These are phyloP conservation scores for Microcebus lehilahytsara DNA, from an alignment of 2,113 vertebrate species.

Conservation along the genomic window DNA sequence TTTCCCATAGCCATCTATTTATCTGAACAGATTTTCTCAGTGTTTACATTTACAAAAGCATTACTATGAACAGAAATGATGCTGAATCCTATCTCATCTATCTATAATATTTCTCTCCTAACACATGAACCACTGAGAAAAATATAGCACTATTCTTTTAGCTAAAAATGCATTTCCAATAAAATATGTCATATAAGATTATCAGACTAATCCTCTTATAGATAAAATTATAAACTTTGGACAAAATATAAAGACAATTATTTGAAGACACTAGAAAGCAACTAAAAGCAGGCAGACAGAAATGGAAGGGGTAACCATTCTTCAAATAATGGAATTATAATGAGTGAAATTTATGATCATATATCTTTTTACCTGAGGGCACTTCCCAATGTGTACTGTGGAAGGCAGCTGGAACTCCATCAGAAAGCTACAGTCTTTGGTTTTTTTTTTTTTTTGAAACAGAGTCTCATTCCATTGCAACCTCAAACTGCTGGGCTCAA, in stretches of 20 bases:
- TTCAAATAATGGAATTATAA: constrained; percentile 7
- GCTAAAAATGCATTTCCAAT: constrained; percentile 37
- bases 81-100: background rate
- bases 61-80: constrained; percentile 8
- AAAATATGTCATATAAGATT: constrained; percentile 5
- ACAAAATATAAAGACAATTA: constrained; percentile 19
- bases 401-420: background rate
- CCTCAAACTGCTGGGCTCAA: no score
- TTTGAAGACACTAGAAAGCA: constrained; percentile 7
- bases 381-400: background rate
- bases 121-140: background rate
- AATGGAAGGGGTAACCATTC: background rate
- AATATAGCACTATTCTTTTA: background rate
- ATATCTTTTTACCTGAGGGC: background rate
- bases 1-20: constrained; percentile 2
- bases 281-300: background rate
- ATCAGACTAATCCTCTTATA: background rate
- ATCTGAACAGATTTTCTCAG: constrained; percentile 11
- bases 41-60: constrained; percentile 11
- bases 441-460: no score
- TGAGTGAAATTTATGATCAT: background rate
- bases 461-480: no score
- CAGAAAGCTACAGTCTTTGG: no score
- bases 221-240: constrained; percentile 26
- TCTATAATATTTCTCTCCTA: constrained; percentile 10